These are phyloP conservation scores for Peribatodes rhomboidaria DNA, from an alignment of 2,888 invertebrate genomes.

Conservation along the genomic window DNA sequence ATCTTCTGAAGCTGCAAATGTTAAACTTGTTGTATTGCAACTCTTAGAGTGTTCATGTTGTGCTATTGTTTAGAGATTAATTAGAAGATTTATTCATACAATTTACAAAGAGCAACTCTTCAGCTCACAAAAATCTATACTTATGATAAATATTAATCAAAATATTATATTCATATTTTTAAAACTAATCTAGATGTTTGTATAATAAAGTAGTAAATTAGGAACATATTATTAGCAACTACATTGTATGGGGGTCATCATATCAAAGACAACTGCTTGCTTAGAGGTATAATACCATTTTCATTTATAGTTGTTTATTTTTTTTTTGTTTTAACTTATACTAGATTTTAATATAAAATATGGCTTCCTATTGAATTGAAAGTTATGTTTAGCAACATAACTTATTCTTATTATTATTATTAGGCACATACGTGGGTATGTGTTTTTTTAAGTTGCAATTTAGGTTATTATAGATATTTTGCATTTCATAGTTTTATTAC, in stretches of 20 bases:
- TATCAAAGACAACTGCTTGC: constrained; percentile 76
- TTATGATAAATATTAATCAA: constrained; percentile 26
- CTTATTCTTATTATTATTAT: too few relatives aligned
- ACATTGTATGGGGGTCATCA: constrained; percentile 82
- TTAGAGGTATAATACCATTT: constrained; percentile 66
- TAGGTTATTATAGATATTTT: too few relatives aligned
- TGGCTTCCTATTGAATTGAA: background rate
- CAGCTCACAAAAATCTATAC: constrained; percentile 53
- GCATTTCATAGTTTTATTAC: too few relatives aligned
- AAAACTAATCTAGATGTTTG: constrained; percentile 18
- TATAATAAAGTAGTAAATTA: constrained; percentile 1
- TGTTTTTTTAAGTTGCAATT: too few relatives aligned
- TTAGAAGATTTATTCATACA: constrained; percentile 47
- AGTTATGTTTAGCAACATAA: too few relatives aligned
- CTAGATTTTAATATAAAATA: background rate
- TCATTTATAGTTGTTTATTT: background rate
- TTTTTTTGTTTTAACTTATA: too few relatives aligned
- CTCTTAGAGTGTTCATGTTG: constrained; percentile 71
- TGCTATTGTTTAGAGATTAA: constrained; percentile 56
- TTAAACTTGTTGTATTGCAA: constrained; percentile 60
- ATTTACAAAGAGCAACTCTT: constrained; percentile 35
- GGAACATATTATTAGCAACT: background rate
- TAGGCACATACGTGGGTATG: too few relatives aligned
- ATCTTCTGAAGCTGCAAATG: constrained; percentile 70
- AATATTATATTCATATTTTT: constrained; percentile 25